Conservation (phyloP, 1,140 invertebrate genomes). For the Hydropsyche tenuis region DNA sequence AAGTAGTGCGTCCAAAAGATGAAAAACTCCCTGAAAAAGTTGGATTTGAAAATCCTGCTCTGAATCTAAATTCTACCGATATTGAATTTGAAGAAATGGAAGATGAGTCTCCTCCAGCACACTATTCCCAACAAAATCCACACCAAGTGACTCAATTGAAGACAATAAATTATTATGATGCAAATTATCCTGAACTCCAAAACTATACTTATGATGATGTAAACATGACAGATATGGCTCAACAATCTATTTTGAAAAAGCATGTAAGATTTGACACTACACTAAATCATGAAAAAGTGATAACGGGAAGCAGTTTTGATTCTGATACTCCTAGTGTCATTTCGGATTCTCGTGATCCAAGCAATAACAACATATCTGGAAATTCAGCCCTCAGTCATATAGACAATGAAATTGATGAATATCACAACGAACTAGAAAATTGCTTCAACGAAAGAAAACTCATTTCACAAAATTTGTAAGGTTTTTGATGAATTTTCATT, state of each 20-base stretch:
- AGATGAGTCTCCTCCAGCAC: conserved; percentile 46
- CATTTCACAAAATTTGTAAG: conserved; percentile 58
- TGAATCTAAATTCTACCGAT: conserved; percentile 60
- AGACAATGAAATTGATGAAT: conserved; percentile 58
- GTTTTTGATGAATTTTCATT: neutral
- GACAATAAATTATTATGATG: conserved; percentile 39
- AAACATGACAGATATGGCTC: conserved; percentile 35
- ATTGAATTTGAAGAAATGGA: conserved; percentile 59
- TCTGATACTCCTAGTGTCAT: conserved; percentile 40
- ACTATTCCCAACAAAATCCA: conserved; percentile 17
- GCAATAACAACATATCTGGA: conserved; percentile 6
- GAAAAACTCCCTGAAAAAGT: conserved; percentile 49
- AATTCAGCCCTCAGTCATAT: conserved; percentile 33
- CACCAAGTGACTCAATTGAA: conserved; percentile 45
- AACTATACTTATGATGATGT: conserved; percentile 17
- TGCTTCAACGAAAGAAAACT: conserved; percentile 63
- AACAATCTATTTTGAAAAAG: conserved; percentile 54
- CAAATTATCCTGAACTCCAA: conserved; percentile 18
- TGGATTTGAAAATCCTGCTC: conserved; percentile 59
- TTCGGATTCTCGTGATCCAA: conserved; percentile 2
- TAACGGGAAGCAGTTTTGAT: conserved; percentile 62
- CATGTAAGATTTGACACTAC: conserved; percentile 63
- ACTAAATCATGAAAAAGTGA: conserved; percentile 60
- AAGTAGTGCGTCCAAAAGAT: conserved; percentile 56
- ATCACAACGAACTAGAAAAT: conserved; percentile 62